A percentile compares a stretch with the other conserved stretches of the same genome.
These are phyloP conservation scores for Tetranychus piercei DNA, from an alignment of 2,888 invertebrate genomes.

Conservation along the genomic window DNA sequence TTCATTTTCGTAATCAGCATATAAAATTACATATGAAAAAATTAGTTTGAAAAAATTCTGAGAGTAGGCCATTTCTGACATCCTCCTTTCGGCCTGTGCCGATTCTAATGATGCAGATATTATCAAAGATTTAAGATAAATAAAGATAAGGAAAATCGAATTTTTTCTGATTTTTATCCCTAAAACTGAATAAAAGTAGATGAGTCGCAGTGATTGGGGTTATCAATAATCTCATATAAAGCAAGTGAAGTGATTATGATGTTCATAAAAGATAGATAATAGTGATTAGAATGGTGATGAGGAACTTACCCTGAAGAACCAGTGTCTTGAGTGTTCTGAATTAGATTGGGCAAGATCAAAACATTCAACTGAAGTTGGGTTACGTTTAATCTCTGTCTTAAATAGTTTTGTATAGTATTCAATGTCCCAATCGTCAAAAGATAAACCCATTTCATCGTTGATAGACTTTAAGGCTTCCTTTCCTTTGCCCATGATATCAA, in stretches of 20 bases:
- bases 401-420: slow-evolving; percentile 75
- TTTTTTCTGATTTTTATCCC: no score
- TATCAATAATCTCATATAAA: no score
- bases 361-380: slow-evolving; percentile 91
- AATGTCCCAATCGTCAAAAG: slow-evolving; percentile 80
- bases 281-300: not conserved
- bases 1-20: no score
- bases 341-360: slow-evolving; percentile 96
- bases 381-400: slow-evolving; percentile 55
- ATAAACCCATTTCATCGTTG: slow-evolving; percentile 44
- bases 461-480: slow-evolving; percentile 19
- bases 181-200: no score
- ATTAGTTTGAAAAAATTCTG: no score
- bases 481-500: slow-evolving; percentile 20
- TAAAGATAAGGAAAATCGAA: no score
- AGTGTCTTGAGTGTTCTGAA: slow-evolving; percentile 90
- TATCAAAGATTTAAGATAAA: no score
- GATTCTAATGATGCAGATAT: no score
- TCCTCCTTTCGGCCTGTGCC: no score
- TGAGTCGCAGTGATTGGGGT: no score
- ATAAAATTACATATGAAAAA: no score
- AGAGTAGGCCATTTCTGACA: no score
- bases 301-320: slow-evolving; percentile 63
- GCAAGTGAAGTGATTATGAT: not conserved
- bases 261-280: not conserved